phyloP scores from a whole-genome alignment of 2,113 vertebrate genomes.

The Otis tarda region DNA sequence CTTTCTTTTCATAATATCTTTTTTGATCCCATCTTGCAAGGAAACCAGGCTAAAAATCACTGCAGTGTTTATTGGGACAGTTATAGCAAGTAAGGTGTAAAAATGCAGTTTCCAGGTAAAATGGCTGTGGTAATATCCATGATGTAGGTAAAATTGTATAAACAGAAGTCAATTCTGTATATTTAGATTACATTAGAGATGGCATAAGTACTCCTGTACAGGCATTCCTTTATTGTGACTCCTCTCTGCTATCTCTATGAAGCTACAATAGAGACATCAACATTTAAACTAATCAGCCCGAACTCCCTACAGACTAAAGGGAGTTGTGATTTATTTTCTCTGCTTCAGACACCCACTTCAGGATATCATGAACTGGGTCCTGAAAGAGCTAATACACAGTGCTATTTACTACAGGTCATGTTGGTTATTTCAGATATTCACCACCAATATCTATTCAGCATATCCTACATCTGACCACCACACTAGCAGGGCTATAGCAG shows the following conservation, averaged over 20 bases:
- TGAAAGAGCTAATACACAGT: constrained; percentile 11
- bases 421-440: background rate
- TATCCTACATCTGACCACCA: background rate
- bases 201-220: background rate
- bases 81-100: background rate
- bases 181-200: background rate
- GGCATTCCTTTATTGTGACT: background rate
- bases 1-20: background rate
- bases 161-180: background rate
- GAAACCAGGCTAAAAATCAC: background rate
- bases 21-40: background rate
- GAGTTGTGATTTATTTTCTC: constrained; percentile 30
- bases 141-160: background rate
- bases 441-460: background rate
- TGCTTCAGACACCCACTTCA: constrained; percentile 48
- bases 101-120: background rate
- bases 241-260: background rate
- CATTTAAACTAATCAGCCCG: constrained; percentile 28
- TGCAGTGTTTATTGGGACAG: background rate
- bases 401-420: background rate
- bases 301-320: background rate
- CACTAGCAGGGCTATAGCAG: background rate
- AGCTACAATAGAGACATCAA: constrained; percentile 30
- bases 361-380: constrained; percentile 33
- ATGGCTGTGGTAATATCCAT: background rate